Percentiles rank a stretch among this genome's conserved stretches.
Conservation (phyloP, 2,113 vertebrate species). For the Enhydra lutris region DNA sequence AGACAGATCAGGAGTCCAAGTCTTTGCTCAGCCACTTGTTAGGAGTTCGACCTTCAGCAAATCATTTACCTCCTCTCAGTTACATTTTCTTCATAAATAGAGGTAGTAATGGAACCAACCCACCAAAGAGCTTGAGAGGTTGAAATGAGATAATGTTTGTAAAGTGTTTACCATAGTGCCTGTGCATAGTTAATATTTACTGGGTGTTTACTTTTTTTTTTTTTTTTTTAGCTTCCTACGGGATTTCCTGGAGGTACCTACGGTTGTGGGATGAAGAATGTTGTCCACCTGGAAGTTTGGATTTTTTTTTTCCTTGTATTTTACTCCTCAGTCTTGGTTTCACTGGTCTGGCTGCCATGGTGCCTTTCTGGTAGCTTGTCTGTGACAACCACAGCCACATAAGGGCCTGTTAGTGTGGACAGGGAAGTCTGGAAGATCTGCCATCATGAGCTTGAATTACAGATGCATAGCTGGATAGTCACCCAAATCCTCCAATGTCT, state of each 20-base stretch:
- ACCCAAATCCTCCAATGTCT: not conserved
- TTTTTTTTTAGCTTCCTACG: not conserved
- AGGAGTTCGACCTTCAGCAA: not conserved
- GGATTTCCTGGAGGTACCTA: not conserved
- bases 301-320: not conserved
- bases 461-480: not conserved
- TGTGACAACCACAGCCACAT: not conserved
- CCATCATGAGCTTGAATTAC: not conserved
- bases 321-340: not conserved
- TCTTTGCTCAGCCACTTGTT: not conserved
- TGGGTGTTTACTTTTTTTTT: too few relatives aligned
- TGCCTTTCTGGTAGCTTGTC: not conserved
- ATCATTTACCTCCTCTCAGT: not conserved
- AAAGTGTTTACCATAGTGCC: not conserved
- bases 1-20: not conserved
- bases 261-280: not conserved
- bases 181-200: not conserved
- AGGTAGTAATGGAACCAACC: not conserved
- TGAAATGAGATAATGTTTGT: not conserved
- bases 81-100: not conserved
- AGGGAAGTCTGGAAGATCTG: not conserved
- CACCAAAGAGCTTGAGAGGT: not conserved
- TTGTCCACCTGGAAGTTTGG: not conserved
- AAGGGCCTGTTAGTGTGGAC: not conserved
- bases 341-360: not conserved